These are phyloP conservation scores for Ariopsis seemanni DNA, from an alignment of 2,113 vertebrate genomes.

Conservation along the genomic window DNA sequence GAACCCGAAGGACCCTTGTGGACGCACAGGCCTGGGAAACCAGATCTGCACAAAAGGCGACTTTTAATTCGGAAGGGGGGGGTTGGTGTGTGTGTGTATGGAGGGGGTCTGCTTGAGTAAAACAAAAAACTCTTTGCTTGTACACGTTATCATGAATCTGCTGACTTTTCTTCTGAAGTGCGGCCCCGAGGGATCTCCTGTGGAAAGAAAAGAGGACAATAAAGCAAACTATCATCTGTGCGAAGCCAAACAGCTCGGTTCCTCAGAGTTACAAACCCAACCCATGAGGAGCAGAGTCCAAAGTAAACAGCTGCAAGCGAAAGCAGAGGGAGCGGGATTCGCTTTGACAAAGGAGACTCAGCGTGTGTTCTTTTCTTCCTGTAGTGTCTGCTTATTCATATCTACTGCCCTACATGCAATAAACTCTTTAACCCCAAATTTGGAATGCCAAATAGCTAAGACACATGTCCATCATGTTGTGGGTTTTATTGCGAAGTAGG, in stretches of 20 bases:
- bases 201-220: conserved; percentile 32
- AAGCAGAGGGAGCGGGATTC: conserved; percentile 24
- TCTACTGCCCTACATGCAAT: conserved; percentile 28
- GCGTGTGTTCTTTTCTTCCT: conserved; percentile 17
- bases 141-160: conserved; percentile 64
- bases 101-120: conserved; percentile 52
- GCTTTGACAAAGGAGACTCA: conserved; percentile 35
- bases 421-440: conserved; percentile 26
- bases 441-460: neutral
- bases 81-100: neutral
- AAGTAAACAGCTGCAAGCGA: conserved; percentile 49
- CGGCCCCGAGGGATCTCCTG: conserved; percentile 56
- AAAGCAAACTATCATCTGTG: conserved; percentile 47
- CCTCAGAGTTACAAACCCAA: conserved; percentile 54
- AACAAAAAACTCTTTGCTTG: conserved; percentile 65
- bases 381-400: conserved; percentile 36
- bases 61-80: conserved; percentile 57
- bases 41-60: conserved; percentile 52
- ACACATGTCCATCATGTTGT: neutral
- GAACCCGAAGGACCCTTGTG: conserved; percentile 54
- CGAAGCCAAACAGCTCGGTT: conserved; percentile 45
- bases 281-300: conserved; percentile 40
- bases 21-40: conserved; percentile 51
- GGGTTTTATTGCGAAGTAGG: neutral
- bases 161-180: conserved; percentile 58